These are phyloP conservation scores for Rhyacichthys aspro DNA, from an alignment of 2,797 vertebrate species.

Conservation along the genomic window DNA sequence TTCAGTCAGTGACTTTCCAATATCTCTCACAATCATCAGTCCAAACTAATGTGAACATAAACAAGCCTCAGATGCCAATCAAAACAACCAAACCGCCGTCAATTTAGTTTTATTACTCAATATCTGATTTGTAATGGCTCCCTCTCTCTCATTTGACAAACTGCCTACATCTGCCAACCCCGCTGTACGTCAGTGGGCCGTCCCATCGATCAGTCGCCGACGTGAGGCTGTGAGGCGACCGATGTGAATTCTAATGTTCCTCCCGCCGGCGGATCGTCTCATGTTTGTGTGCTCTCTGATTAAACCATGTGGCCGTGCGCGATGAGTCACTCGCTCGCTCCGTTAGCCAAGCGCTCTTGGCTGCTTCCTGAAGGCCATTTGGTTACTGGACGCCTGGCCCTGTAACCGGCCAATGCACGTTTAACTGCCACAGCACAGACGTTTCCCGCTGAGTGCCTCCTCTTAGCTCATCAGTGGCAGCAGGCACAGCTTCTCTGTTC, in stretches of 20 bases:
- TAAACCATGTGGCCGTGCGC: constrained; percentile 46
- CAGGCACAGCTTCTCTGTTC: constrained; percentile 33
- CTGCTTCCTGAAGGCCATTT: constrained; percentile 59
- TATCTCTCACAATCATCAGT: no score
- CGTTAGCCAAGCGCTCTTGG: constrained; percentile 58
- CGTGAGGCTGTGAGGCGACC: constrained; percentile 23
- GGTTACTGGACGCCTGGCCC: constrained; percentile 51
- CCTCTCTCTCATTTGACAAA: no score
- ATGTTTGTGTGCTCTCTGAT: constrained; percentile 49
- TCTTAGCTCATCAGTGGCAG: constrained; percentile 59
- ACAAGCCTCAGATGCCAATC: no score
- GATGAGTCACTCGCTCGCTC: constrained; percentile 56
- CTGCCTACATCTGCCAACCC: background rate
- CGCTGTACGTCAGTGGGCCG: constrained; percentile 4
- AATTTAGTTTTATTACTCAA: background rate
- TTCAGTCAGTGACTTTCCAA: no score
- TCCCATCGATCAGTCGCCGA: background rate
- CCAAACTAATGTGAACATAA: no score
- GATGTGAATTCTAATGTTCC: constrained; percentile 29
- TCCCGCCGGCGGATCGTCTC: constrained; percentile 11
- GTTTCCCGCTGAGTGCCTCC: constrained; percentile 46
- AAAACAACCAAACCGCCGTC: no score
- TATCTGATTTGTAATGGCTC: background rate
- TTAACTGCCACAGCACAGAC: constrained; percentile 47
- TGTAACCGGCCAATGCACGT: constrained; percentile 46